Evolutionary conservation across 2,888 invertebrate species (phyloP).

Genomic region (Tribolium freemani): DNA sequence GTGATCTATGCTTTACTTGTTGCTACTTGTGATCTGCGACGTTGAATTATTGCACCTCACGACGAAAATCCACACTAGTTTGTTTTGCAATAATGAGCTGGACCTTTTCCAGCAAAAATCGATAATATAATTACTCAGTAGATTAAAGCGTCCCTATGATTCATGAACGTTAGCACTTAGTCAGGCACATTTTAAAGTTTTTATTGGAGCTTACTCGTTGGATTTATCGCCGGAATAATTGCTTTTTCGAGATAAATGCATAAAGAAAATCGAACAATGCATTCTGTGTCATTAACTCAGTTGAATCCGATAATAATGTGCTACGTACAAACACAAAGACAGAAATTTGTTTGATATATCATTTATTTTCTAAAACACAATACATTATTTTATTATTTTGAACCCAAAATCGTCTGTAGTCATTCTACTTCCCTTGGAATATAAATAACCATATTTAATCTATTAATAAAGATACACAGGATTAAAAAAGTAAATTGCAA

Average conservation of each 20-base stretch:
- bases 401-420: too few relatives aligned
- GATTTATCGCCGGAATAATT: slow-evolving; percentile 20
- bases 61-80: slow-evolving; percentile 30
- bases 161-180: slow-evolving; percentile 25
- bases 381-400: too few relatives aligned
- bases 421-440: background rate
- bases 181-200: slow-evolving; percentile 21
- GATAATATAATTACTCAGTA: slow-evolving; percentile 31
- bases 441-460: background rate
- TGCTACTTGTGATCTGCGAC: slow-evolving; percentile 37
- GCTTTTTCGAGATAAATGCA: slow-evolving; percentile 1
- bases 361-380: too few relatives aligned
- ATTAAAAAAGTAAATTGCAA: too few relatives aligned
- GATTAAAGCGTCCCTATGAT: slow-evolving; percentile 29
- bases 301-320: background rate
- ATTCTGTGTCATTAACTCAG: background rate
- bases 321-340: background rate
- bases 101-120: slow-evolving; percentile 17
- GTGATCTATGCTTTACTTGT: slow-evolving; percentile 46
- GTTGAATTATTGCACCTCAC: slow-evolving; percentile 39
- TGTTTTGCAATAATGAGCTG: slow-evolving; percentile 35
- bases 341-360: too few relatives aligned
- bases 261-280: background rate
- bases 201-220: slow-evolving; percentile 7
- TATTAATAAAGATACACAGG: too few relatives aligned